phyloP scores from a whole-genome alignment of 2,797 vertebrate species.

The Gambusia yucatana region DNA sequence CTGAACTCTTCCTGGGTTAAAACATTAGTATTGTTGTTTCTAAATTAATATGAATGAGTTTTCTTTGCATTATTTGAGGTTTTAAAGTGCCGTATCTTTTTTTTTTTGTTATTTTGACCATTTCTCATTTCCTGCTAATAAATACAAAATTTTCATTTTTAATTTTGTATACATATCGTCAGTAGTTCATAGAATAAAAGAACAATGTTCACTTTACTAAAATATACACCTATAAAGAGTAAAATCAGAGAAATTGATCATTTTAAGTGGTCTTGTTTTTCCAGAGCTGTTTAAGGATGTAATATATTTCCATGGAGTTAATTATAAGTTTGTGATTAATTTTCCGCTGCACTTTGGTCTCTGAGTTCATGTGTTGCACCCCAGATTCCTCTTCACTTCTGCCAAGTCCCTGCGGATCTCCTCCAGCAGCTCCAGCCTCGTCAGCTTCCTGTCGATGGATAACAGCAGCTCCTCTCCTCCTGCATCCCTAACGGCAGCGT shows the following conservation, averaged over 20 bases:
- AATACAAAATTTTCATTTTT: accelerated
- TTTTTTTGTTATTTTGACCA: too few relatives aligned
- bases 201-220: too few relatives aligned
- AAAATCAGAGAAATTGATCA: too few relatives aligned
- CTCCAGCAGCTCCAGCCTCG: slow-evolving; percentile 75
- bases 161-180: too few relatives aligned
- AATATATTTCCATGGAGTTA: background rate
- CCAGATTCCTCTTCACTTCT: slow-evolving; percentile 61
- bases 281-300: background rate
- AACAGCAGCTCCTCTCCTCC: slow-evolving; percentile 47
- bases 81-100: too few relatives aligned
- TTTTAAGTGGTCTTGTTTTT: background rate
- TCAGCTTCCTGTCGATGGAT: slow-evolving; percentile 72
- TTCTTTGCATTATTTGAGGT: too few relatives aligned
- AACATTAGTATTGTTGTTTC: too few relatives aligned
- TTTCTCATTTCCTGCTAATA: too few relatives aligned
- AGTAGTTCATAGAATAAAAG: too few relatives aligned
- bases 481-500: background rate
- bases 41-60: too few relatives aligned
- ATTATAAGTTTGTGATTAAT: background rate
- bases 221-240: too few relatives aligned
- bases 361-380: slow-evolving; percentile 55
- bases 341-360: slow-evolving; percentile 12
- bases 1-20: too few relatives aligned
- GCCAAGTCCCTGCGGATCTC: slow-evolving; percentile 69